Evolutionary conservation across 2,888 invertebrate genomes (phyloP).

Genomic region (Blastobasis adustella): DNA sequence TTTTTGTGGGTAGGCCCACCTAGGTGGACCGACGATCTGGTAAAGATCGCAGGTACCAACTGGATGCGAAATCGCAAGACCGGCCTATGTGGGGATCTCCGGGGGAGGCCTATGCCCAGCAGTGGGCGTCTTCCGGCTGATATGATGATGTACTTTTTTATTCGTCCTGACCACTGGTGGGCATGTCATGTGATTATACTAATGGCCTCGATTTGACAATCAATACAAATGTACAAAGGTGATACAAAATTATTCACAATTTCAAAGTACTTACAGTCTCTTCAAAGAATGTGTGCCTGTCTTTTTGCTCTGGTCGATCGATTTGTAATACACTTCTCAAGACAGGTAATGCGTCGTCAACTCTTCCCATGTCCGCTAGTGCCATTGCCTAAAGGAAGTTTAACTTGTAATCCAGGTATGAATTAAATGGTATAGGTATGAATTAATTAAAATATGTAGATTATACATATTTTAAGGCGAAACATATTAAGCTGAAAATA

Average conservation of each 20-base stretch:
- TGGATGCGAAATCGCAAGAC: neutral
- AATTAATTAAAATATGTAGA: no score
- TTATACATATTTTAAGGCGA: no score
- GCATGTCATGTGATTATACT: no score
- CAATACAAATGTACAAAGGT: no score
- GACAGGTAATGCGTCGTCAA: constrained; percentile 78
- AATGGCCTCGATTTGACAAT: no score
- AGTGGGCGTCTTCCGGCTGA: neutral
- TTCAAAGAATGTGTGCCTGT: constrained; percentile 75
- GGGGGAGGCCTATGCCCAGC: neutral
- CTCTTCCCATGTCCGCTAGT: constrained; percentile 74
- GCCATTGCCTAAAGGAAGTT: constrained; percentile 47
- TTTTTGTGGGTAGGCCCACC: neutral
- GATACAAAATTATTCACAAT: neutral
- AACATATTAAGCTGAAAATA: no score
- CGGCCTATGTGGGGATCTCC: neutral
- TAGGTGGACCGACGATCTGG: neutral
- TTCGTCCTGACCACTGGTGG: neutral
- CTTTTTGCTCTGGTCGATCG: constrained; percentile 62
- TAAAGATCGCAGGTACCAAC: neutral
- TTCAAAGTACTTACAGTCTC: constrained; percentile 73
- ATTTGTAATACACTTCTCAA: constrained; percentile 72
- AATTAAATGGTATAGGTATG: no score
- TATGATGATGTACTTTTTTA: neutral
- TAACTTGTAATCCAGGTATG: no score